Evolutionary conservation across 1,140 invertebrate genomes (phyloP).

Genomic region (Hyles euphorbiae): DNA sequence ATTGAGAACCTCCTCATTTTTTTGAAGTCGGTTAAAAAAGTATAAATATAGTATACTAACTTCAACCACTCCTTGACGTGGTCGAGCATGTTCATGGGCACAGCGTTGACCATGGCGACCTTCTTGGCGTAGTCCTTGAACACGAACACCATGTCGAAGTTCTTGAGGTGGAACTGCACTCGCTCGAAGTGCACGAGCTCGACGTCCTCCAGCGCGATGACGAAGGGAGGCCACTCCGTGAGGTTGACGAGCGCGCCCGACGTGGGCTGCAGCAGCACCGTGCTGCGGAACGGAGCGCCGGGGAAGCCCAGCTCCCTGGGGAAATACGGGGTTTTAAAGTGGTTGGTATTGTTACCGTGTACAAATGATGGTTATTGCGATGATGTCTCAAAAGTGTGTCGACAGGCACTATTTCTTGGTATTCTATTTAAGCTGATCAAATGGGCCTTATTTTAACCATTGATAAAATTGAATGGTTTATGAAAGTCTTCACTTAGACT

Average conservation of each 20-base stretch:
- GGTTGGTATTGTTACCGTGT: neutral
- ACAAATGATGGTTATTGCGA: too few relatives aligned
- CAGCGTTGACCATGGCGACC: slow-evolving; percentile 96
- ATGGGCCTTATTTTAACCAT: too few relatives aligned
- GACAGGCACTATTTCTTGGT: too few relatives aligned
- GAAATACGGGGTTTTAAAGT: slow-evolving; percentile 1
- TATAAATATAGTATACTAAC: slow-evolving; percentile 72
- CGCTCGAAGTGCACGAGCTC: slow-evolving; percentile 99
- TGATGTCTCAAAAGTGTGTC: too few relatives aligned
- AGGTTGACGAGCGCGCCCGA: slow-evolving; percentile 97
- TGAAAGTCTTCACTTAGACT: too few relatives aligned
- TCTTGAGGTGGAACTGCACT: slow-evolving; percentile 98
- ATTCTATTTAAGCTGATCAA: too few relatives aligned
- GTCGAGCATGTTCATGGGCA: slow-evolving; percentile 99
- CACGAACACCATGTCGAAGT: slow-evolving; percentile 99
- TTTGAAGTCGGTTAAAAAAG: neutral
- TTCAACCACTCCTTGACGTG: slow-evolving; percentile 99
- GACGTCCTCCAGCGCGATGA: slow-evolving; percentile 97
- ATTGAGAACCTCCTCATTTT: too few relatives aligned
- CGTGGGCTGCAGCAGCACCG: slow-evolving; percentile 97
- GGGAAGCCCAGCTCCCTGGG: slow-evolving; percentile 95
- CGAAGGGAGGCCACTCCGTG: slow-evolving; percentile 99
- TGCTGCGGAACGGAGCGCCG: slow-evolving; percentile 97
- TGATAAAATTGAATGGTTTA: too few relatives aligned
- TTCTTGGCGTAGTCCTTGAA: slow-evolving; percentile 98